A percentile compares a stretch with the other conserved stretches of the same genome.
Conservation (phyloP, 2,888 invertebrate genomes). For the Drosophila vallismaia region DNA sequence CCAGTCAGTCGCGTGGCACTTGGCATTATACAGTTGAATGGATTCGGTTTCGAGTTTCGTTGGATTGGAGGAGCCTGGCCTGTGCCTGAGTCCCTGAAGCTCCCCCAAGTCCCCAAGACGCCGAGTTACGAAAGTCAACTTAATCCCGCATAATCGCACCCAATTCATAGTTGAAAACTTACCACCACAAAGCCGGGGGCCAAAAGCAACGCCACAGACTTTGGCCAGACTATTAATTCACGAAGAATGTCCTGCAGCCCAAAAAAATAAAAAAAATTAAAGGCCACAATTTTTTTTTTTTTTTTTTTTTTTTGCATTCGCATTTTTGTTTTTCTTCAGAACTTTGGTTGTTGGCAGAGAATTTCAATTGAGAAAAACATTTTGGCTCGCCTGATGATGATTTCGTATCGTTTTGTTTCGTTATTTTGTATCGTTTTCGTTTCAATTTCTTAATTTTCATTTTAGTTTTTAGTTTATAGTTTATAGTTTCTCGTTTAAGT, state of each 20-base stretch:
- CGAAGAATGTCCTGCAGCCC: neutral
- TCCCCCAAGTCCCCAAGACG: neutral
- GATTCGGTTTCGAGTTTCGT: conserved; percentile 3
- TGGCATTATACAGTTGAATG: conserved; percentile 39
- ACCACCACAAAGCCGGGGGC: conserved; percentile 49
- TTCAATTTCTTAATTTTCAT: too few relatives aligned
- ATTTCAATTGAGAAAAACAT: conserved; percentile 29
- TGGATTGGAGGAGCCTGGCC: neutral
- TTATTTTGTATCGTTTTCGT: neutral
- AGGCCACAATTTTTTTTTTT: conserved; percentile 26
- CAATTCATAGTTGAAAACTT: conserved; percentile 54
- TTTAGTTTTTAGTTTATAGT: conserved; percentile 9
- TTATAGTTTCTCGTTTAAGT: conserved; percentile 53
- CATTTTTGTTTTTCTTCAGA: conserved; percentile 42
- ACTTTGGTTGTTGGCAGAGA: conserved; percentile 43
- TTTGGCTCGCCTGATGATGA: conserved; percentile 5
- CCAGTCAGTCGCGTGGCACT: conserved; percentile 24
- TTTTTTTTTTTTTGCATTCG: conserved; percentile 42
- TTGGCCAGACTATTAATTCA: conserved; percentile 49
- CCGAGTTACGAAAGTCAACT: conserved; percentile 10
- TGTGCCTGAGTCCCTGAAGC: neutral
- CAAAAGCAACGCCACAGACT: conserved; percentile 31
- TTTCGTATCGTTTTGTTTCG: conserved; percentile 27
- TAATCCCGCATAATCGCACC: conserved; percentile 59
- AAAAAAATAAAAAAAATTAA: neutral